Evolutionary conservation across 2,797 vertebrate species (phyloP).

Genomic region (Momotus momota): DNA sequence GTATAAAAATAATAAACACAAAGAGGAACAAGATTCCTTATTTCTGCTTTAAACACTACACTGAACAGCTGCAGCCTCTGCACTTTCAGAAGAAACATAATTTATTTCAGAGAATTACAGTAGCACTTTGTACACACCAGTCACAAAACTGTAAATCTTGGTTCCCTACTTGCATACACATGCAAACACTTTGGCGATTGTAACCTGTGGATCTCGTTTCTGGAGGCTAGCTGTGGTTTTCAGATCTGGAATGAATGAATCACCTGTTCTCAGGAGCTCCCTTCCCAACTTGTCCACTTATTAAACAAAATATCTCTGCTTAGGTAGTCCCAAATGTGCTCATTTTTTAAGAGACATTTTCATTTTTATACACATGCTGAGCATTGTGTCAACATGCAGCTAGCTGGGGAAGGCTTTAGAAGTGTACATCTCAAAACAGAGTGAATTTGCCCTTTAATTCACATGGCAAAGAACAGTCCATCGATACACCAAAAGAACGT

Average conservation of each 20-base stretch:
- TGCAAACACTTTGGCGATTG: neutral
- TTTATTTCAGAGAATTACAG: neutral
- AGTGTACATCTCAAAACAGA: neutral
- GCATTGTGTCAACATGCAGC: neutral
- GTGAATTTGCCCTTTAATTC: neutral
- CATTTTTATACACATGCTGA: neutral
- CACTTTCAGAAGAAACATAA: neutral
- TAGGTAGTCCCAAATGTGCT: neutral
- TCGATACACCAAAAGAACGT: neutral
- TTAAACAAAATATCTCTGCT: neutral
- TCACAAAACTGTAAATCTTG: neutral
- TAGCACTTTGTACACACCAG: neutral
- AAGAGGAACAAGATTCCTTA: neutral
- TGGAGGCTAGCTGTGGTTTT: neutral
- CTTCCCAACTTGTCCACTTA: neutral
- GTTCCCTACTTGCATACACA: neutral
- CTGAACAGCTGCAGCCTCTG: neutral
- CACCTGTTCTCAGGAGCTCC: neutral
- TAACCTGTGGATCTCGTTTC: neutral
- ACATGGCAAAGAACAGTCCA: neutral
- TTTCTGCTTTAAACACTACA: neutral
- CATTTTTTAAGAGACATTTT: neutral
- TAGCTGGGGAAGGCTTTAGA: neutral
- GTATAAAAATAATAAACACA: neutral
- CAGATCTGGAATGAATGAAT: neutral